Evolutionary conservation across 2,113 vertebrate genomes (phyloP).

Genomic region (human (Homo sapiens)): DNA sequence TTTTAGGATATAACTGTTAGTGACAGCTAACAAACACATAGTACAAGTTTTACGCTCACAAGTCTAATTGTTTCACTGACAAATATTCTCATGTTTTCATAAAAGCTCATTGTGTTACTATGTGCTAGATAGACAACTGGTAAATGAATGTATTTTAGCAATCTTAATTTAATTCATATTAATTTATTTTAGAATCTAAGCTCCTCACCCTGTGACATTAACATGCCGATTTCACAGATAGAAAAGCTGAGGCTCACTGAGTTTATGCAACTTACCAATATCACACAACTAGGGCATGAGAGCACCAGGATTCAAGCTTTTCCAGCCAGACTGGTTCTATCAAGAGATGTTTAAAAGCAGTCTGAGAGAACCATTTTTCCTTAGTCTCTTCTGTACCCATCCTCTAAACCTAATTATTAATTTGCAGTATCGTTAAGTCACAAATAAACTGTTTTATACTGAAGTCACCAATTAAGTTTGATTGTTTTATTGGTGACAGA

Average conservation of each 20-base stretch:
- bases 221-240: neutral
- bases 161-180: neutral
- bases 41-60: neutral
- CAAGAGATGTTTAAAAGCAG: neutral
- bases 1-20: accelerated
- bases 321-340: neutral
- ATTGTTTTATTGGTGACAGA: conserved; percentile 78
- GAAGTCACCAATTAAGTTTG: conserved; percentile 81
- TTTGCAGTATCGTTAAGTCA: conserved; percentile 29
- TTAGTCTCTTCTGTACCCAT: neutral
- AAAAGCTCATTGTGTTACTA: neutral
- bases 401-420: neutral
- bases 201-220: neutral
- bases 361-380: neutral
- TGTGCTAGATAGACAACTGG: neutral
- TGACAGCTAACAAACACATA: neutral
- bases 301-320: neutral
- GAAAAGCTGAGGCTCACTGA: neutral
- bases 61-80: neutral
- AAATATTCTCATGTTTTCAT: neutral
- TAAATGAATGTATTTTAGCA: neutral
- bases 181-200: neutral
- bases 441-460: conserved; percentile 52
- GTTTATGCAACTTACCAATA: no score
- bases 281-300: accelerated